These are phyloP conservation scores for Bambusicola thoracicus DNA, from an alignment of 2,113 vertebrate genomes.

Conservation along the genomic window DNA sequence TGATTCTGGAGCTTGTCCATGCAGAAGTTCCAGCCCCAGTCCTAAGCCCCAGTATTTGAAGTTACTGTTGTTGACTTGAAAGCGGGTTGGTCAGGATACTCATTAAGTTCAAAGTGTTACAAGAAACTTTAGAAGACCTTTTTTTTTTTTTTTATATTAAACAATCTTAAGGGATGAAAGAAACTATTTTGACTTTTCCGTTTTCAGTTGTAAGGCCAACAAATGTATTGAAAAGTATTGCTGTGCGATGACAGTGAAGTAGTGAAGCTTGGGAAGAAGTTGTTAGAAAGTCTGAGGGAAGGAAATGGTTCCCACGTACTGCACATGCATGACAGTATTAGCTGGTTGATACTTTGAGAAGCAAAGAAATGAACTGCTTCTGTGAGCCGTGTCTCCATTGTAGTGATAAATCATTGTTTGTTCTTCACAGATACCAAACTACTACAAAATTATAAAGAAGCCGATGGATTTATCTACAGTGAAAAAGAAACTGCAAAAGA, in stretches of 20 bases:
- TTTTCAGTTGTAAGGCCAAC: background rate
- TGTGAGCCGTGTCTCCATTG: background rate
- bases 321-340: rapidly evolving
- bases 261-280: background rate
- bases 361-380: background rate
- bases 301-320: background rate
- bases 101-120: background rate
- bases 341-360: background rate
- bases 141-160: background rate
- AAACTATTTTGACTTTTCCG: background rate
- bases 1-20: background rate
- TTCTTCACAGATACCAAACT: constrained; percentile 92
- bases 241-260: background rate
- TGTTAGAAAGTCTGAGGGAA: background rate
- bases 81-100: background rate
- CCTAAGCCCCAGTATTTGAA: background rate
- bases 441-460: constrained; percentile 98
- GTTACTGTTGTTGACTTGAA: background rate
- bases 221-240: background rate
- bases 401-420: background rate
- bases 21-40: background rate
- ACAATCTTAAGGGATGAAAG: background rate
- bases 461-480: constrained; percentile 97
- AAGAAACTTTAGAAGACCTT: background rate
- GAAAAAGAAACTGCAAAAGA: constrained; percentile 93